Evolutionary conservation across 2,113 vertebrate genomes (phyloP).

Genomic region (Isurus oxyrinchus): DNA sequence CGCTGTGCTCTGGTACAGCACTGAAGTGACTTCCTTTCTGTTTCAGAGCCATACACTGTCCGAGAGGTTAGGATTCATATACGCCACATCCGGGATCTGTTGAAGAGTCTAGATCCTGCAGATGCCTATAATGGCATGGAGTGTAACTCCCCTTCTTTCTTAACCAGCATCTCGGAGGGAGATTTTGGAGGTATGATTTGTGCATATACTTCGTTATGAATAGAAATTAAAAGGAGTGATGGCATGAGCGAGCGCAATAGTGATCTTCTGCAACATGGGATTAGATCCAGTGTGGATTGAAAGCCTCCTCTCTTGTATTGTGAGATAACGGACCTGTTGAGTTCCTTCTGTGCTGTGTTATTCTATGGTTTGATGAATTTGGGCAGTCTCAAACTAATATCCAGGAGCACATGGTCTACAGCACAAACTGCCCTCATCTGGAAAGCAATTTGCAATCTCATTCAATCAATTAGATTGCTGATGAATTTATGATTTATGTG

Average conservation of each 20-base stretch:
- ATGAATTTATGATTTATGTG: neutral
- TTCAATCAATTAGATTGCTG: neutral
- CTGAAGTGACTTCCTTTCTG: neutral
- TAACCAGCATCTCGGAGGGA: constrained; percentile 57
- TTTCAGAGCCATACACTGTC: constrained; percentile 62
- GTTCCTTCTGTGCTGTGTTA: neutral
- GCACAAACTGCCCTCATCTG: neutral
- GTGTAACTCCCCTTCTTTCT: constrained; percentile 59
- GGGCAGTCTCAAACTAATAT: neutral
- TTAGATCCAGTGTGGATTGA: neutral
- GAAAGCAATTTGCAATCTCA: neutral
- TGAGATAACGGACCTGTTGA: neutral
- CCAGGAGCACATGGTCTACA: too few species aligned
- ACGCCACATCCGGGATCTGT: constrained; percentile 59
- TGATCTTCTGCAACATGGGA: neutral
- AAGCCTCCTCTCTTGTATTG: neutral
- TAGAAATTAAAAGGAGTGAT: neutral
- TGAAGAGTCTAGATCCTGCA: constrained; percentile 56
- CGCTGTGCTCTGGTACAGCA: neutral
- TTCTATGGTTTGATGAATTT: neutral
- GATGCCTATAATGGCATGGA: constrained; percentile 59
- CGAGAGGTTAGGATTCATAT: constrained; percentile 59
- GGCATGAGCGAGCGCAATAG: neutral
- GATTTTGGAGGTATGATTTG: constrained; percentile 43
- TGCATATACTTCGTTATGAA: neutral